Evolutionary conservation across 1,140 invertebrate genomes (phyloP), one percentile per base, ranked within the genome.

Genomic region (Heliconius himera): DNA sequence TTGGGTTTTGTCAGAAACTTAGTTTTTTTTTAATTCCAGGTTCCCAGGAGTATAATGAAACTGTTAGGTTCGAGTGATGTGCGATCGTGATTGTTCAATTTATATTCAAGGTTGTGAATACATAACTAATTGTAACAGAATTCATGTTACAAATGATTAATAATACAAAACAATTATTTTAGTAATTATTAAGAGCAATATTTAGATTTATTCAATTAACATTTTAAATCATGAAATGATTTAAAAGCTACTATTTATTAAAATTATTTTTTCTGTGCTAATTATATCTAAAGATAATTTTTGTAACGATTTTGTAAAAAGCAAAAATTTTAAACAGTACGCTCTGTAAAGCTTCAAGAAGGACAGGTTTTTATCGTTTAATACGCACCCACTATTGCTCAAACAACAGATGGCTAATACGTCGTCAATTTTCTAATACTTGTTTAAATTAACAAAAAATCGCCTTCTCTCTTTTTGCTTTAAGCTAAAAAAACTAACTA

Each of bases 51-150:
- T 6, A 51, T 51, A 51, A 51, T 51, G 49, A 20, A 51, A 20
- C 18, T 51, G 18, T 51, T n/a, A 20, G 18, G 33, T 26, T 26
- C 70, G 70, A 72, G 36, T 77, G 76, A 77, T 77, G 70, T 77
- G 56, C 76, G 38, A 54, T 78, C 80, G 77, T 81, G 73, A 84
- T 88, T 85, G 71, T 83, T 79, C 82, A 84, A 88, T 87, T 84
- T 72, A 79, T 83, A 83, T 82, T 85, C 87, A 87, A 87, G 87
- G 84, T 81, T 84, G 66, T 22, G 74, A 49, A 72, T 38, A 77
- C 78, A 76, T 56, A 73, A 54, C 41, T 80, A 81, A 51, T 41
- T 81, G 36, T 70, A 77, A 76, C 49, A 70, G 56, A 72, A 77
- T 77, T 72, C 36, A 9, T 66, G 60, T 66, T 29, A 66, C 16